Base-by-base conservation (phyloP, 2,797 vertebrate species). In the Sebastes kiyomatsui region DNA sequence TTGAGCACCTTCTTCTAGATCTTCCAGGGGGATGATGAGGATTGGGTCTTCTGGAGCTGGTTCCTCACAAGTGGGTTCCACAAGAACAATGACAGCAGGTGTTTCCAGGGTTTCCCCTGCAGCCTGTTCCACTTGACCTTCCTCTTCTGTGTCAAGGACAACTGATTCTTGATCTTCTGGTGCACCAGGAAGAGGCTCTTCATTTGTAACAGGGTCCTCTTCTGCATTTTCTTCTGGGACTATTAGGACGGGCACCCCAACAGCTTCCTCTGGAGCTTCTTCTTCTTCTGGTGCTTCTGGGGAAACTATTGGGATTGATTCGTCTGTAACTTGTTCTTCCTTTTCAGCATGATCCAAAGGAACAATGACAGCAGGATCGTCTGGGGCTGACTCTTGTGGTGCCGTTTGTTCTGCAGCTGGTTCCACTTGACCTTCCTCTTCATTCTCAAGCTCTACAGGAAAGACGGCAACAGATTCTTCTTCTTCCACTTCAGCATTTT, bases 141-240 rank as follows among this genome's bases (percentile, higher is more conserved):
- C 46, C 14, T 68, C 73, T 11, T 72, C 75, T 42, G 30, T 58
- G 5, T 74, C 54, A 28, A 55, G 9, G 5, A 23, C 56, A 66
- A 56, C 27, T 13, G 30, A 46, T 60, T 81, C 27, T 2, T 82
- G 32, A 52, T 87, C 76, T 25, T 81, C 75, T 62, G 60, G 56
- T 22, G 55, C 18, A 49, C 4, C n/a, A n/a, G n/a, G 42, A 58
- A 62, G 27, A 77, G 22, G 9, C 55, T 79, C 71, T 58, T 79
- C 58, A 2, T 38, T 22, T 4, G 49, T 30, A 28, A 35, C 22
- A 33, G 14, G 56, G 1, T 80, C 62, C 5, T 73, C 23, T 60
- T 72, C 46, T 2, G 12, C 0, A 12, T 62, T 35, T 58, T 70
- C 67, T 4, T 70, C 83, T 22, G 33, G 18, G 16, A 32, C 9